A percentile compares a stretch with the other conserved stretches of the same genome.
Conservation (phyloP, 2,888 invertebrate genomes). For the Protophormia terraenovae region DNA sequence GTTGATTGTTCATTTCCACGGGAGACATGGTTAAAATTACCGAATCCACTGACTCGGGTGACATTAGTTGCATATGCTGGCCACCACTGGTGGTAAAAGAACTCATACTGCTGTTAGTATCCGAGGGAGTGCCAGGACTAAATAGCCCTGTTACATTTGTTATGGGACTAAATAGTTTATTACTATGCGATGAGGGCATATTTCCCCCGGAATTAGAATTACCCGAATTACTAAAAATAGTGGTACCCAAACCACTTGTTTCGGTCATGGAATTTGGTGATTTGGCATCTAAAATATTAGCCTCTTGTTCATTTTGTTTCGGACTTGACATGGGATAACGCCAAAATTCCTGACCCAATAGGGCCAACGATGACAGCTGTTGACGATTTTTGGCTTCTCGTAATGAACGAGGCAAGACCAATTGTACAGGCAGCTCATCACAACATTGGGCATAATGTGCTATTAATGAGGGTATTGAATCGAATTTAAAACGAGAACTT, state of each 20-base stretch:
- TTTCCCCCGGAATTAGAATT: constrained; percentile 76
- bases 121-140: constrained; percentile 83
- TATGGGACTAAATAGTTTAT: constrained; percentile 71
- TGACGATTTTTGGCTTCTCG: constrained; percentile 94
- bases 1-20: constrained; percentile 79
- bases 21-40: constrained; percentile 91
- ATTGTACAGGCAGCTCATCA: constrained; percentile 95
- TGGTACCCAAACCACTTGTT: constrained; percentile 81
- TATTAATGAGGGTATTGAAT: constrained; percentile 94
- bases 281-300: constrained; percentile 77
- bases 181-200: constrained; percentile 38
- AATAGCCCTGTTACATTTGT: constrained; percentile 73
- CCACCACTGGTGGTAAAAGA: constrained; percentile 86
- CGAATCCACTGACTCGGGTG: constrained; percentile 84
- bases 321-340: constrained; percentile 90
- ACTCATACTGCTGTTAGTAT: constrained; percentile 88
- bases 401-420: constrained; percentile 92
- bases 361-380: constrained; percentile 93
- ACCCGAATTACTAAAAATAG: constrained; percentile 77
- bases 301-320: constrained; percentile 80
- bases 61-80: constrained; percentile 80
- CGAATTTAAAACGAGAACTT: constrained; percentile 96
- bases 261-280: constrained; percentile 81
- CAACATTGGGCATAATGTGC: constrained; percentile 97
- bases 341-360: constrained; percentile 94